A percentile compares a stretch with the other conserved stretches of the same genome.
Evolutionary conservation across 2,797 vertebrate genomes (phyloP).

Genomic region (Heterohyrax brucei): DNA sequence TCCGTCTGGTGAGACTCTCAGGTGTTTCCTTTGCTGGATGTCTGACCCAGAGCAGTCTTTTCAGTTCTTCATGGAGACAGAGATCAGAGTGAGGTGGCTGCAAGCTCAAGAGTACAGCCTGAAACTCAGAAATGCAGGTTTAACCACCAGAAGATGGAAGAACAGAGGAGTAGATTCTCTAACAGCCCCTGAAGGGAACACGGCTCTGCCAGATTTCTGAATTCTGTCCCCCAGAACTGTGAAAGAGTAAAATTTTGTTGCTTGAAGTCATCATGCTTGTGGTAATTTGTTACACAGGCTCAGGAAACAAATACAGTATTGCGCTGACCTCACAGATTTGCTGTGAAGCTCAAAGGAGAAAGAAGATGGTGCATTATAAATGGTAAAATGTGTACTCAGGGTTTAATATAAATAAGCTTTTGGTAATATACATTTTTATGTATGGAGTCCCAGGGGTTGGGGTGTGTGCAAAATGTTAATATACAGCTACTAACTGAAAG

Average conservation of each 20-base stretch:
- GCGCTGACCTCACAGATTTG: not conserved
- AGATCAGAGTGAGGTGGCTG: fast-evolving
- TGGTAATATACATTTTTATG: not conserved
- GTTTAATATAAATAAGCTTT: not conserved
- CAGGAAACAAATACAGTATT: not conserved
- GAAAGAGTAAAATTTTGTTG: not conserved
- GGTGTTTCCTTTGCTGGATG: not conserved
- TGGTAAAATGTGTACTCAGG: not conserved
- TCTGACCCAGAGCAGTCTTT: not conserved
- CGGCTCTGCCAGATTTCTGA: not conserved
- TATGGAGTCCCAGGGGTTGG: not conserved
- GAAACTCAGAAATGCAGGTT: too few species aligned
- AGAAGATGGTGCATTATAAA: not conserved
- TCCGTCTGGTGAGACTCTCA: not conserved
- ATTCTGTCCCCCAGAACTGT: not conserved
- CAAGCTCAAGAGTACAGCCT: too few species aligned
- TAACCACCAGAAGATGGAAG: not conserved
- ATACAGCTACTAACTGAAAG: not conserved
- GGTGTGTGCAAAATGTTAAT: not conserved
- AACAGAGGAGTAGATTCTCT: too few species aligned
- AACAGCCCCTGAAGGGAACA: not conserved
- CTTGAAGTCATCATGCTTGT: not conserved
- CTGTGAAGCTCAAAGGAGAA: not conserved
- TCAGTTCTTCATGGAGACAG: not conserved
- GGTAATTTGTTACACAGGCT: not conserved